phyloP scores from a whole-genome alignment of 1,140 invertebrate genomes.

The Thrips palmi region DNA sequence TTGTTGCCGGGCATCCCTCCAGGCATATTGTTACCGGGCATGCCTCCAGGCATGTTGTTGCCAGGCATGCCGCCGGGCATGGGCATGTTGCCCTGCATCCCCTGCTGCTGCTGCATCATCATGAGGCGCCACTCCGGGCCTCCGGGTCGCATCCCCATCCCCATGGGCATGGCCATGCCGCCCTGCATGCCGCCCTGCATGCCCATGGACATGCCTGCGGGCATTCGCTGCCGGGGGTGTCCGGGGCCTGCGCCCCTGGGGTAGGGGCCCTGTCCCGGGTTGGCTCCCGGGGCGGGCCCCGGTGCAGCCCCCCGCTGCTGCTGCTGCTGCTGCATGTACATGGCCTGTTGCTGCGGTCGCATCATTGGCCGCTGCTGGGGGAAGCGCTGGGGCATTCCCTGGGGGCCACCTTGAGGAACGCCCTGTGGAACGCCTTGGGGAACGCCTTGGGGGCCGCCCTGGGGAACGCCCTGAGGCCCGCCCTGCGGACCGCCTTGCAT shows the following conservation, averaged over 20 bases:
- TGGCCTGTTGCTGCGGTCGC: constrained; percentile 35
- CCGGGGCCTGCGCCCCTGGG: constrained; percentile 25
- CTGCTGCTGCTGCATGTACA: constrained; percentile 25
- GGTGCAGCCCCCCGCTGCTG: constrained; percentile 27
- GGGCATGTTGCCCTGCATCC: constrained; percentile 34
- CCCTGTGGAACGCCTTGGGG: too few species aligned
- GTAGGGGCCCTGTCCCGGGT: constrained; percentile 23
- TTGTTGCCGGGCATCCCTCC: constrained; percentile 7
- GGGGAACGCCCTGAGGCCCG: too few species aligned
- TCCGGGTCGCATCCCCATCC: constrained; percentile 18
- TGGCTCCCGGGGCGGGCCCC: too few species aligned
- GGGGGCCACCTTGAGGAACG: too few species aligned
- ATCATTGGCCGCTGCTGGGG: constrained; percentile 51
- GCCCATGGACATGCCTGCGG: too few species aligned
- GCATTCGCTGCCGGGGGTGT: constrained; percentile 27
- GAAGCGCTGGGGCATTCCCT: constrained; percentile 41
- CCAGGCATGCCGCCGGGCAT: constrained; percentile 21
- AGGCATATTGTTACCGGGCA: constrained; percentile 16
- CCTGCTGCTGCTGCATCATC: constrained; percentile 42
- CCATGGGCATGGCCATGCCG: constrained; percentile 22
- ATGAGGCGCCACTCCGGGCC: constrained; percentile 44
- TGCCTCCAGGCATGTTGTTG: constrained; percentile 19
- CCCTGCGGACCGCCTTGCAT: constrained; percentile 29
- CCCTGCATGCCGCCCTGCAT: constrained; percentile 29
- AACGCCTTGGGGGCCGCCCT: too few species aligned